Conservation (phyloP, 2,797 vertebrate genomes). For the Sebastes vulpes region DNA sequence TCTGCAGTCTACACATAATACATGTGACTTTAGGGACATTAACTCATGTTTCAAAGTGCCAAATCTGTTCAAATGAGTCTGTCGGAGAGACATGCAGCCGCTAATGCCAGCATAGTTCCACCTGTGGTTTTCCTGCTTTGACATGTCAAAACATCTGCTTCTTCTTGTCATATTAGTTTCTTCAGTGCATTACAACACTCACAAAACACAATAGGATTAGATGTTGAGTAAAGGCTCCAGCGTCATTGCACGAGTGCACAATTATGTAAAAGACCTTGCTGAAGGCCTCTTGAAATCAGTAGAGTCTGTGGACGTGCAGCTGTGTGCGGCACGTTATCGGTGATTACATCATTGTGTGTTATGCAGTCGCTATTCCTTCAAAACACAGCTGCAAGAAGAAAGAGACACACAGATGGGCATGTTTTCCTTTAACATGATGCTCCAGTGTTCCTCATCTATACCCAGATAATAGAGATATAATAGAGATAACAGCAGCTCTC, state of each 20-base stretch:
- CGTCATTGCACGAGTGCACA: background rate
- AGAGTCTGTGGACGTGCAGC: background rate
- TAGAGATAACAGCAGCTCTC: background rate
- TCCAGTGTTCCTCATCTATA: background rate
- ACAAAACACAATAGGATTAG: background rate
- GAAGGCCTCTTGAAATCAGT: conserved; percentile 12
- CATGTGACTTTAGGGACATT: background rate
- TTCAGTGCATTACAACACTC: background rate
- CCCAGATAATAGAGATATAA: background rate
- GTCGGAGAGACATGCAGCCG: background rate
- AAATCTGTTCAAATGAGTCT: background rate
- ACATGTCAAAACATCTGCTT: background rate
- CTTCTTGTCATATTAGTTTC: background rate
- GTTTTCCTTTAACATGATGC: background rate
- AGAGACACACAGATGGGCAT: background rate
- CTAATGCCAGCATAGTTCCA: background rate
- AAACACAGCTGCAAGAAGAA: background rate
- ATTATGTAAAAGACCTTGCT: conserved; percentile 6
- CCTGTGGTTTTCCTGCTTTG: background rate
- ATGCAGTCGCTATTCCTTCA: background rate
- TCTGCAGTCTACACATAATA: background rate
- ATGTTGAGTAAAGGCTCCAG: background rate
- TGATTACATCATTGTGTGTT: conserved; percentile 6
- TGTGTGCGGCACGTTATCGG: background rate
- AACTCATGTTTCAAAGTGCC: background rate